A percentile compares a stretch with the other conserved stretches of the same genome.
phyloP scores from a whole-genome alignment of 2,113 vertebrate species.

The Sminthopsis crassicaudata region DNA sequence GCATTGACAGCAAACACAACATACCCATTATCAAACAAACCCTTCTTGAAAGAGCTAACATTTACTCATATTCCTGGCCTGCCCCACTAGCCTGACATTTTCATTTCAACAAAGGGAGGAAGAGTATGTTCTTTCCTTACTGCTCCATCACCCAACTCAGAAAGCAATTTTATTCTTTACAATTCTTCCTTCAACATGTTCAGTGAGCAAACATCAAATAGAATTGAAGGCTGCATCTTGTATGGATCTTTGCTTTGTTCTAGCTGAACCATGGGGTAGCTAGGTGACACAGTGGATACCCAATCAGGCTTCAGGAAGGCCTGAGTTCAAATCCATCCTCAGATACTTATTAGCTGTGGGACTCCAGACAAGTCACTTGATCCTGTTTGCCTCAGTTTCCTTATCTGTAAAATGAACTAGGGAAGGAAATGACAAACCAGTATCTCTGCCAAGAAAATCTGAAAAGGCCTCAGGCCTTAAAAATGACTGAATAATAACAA shows the following conservation, averaged over 20 bases:
- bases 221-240: not conserved
- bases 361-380: not conserved
- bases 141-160: not conserved
- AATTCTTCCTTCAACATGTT: not conserved
- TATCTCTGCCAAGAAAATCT: not conserved
- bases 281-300: not conserved
- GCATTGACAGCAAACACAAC: not conserved
- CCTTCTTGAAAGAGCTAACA: not conserved
- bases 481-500: not conserved
- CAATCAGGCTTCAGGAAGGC: no score
- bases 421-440: not conserved
- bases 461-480: not conserved
- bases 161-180: not conserved
- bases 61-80: not conserved
- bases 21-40: not conserved
- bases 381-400: not conserved
- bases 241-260: not conserved
- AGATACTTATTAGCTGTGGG: not conserved
- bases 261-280: not conserved
- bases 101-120: not conserved
- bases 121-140: not conserved
- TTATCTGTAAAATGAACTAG: not conserved
- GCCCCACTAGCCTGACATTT: not conserved
- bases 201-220: not conserved
- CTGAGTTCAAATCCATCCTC: not conserved